Evolutionary conservation across 2,113 vertebrate species (phyloP).

Genomic region (human (Homo sapiens)): DNA sequence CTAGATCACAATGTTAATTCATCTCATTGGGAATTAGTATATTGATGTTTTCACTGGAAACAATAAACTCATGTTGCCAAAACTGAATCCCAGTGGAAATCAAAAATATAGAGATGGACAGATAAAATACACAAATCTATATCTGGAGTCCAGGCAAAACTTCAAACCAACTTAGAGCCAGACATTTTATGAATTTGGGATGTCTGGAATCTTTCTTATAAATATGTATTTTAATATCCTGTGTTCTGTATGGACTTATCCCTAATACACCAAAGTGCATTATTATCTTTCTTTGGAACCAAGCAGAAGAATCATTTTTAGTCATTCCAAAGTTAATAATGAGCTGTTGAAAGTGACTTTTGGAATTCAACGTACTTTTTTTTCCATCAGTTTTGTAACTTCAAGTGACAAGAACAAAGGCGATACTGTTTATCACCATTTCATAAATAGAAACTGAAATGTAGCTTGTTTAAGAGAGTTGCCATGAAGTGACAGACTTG

Average conservation of each 20-base stretch:
- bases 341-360: background rate
- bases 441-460: background rate
- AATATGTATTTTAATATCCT: conserved; percentile 68
- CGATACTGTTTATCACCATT: background rate
- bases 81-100: conserved; percentile 43
- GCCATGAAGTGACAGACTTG: background rate
- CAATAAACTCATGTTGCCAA: conserved; percentile 43
- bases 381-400: background rate
- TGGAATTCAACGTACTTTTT: background rate
- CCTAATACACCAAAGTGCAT: conserved; percentile 43
- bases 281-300: conserved; percentile 1
- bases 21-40: background rate
- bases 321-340: background rate
- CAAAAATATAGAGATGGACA: conserved; percentile 50
- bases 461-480: background rate
- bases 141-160: conserved; percentile 67
- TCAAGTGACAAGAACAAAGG: background rate
- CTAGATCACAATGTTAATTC: background rate
- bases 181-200: conserved; percentile 56
- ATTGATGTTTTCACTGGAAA: conserved; percentile 11
- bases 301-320: conserved; percentile 8
- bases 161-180: conserved; percentile 60
- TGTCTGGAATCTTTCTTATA: conserved; percentile 53
- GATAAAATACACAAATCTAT: background rate
- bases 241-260: conserved; percentile 64